Conservation (phyloP, 1,140 invertebrate genomes). For the Pygmarrhopalites habei region DNA sequence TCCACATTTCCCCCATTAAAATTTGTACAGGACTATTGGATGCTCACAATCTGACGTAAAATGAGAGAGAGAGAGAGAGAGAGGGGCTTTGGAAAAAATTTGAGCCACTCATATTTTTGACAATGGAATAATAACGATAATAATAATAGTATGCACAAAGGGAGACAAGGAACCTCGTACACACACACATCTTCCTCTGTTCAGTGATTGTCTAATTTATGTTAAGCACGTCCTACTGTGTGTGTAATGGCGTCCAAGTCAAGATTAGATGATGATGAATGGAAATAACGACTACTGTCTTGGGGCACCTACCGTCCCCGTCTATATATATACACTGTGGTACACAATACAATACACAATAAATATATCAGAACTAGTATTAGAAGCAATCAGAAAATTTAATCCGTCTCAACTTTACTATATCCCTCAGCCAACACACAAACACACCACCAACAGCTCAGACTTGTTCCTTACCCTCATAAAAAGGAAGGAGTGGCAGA, state of each 20-base stretch:
- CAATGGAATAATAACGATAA: background rate
- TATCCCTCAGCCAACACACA: no score
- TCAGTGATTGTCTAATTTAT: constrained; percentile 22
- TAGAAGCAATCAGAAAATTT: no score
- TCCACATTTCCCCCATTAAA: no score
- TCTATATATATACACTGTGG: no score
- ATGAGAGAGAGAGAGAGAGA: background rate
- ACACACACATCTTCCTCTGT: background rate
- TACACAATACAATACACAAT: no score
- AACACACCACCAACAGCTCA: no score
- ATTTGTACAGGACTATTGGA: background rate
- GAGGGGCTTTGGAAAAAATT: background rate
- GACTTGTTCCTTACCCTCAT: no score
- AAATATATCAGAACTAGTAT: no score
- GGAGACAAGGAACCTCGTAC: background rate
- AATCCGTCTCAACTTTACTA: no score
- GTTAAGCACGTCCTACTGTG: constrained; percentile 28
- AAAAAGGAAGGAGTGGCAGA: no score
- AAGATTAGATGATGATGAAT: constrained; percentile 27
- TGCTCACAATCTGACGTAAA: background rate
- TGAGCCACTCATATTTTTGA: no score
- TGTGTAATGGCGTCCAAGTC: constrained; percentile 17
- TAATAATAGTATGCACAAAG: background rate
- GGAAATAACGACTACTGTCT: constrained; percentile 22
- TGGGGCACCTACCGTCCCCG: background rate